Evolutionary conservation across 2,888 invertebrate genomes (phyloP).

Genomic region (Operophtera brumata): DNA sequence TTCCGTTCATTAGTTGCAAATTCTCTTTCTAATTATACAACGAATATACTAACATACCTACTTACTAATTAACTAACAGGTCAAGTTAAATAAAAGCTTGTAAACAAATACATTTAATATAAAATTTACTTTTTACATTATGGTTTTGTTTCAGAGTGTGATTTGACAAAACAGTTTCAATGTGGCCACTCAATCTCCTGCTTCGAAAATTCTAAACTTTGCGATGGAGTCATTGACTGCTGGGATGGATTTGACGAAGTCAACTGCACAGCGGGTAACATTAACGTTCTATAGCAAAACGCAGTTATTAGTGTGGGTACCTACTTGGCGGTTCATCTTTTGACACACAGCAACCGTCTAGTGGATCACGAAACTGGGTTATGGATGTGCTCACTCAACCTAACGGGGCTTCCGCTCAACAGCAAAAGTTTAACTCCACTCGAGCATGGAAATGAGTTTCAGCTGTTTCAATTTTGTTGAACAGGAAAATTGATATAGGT

Average conservation of each 20-base stretch:
- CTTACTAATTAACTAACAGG: no score
- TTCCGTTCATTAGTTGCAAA: no score
- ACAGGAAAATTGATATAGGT: no score
- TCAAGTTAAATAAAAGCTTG: no score
- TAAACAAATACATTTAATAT: no score
- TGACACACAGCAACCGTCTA: conserved; percentile 50
- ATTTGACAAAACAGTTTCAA: conserved; percentile 84
- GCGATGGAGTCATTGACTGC: conserved; percentile 87
- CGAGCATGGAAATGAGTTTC: conserved; percentile 7
- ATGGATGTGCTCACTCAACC: conserved; percentile 57
- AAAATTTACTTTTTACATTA: no score
- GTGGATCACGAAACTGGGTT: conserved; percentile 57
- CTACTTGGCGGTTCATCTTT: conserved; percentile 22
- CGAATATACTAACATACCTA: no score
- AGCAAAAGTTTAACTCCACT: conserved; percentile 10
- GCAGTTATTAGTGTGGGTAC: neutral
- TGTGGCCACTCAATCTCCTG: conserved; percentile 88
- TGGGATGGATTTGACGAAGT: conserved; percentile 89
- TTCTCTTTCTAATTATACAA: no score
- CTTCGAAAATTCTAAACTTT: conserved; percentile 83
- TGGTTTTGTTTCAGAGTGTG: conserved; percentile 79
- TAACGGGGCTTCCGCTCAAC: conserved; percentile 54
- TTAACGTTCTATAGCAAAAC: neutral
- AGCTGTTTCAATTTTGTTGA: neutral
- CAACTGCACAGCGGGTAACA: conserved; percentile 84